Conservation (phyloP, 2,888 invertebrate genomes). For the Ichneumoninae sp. region DNA sequence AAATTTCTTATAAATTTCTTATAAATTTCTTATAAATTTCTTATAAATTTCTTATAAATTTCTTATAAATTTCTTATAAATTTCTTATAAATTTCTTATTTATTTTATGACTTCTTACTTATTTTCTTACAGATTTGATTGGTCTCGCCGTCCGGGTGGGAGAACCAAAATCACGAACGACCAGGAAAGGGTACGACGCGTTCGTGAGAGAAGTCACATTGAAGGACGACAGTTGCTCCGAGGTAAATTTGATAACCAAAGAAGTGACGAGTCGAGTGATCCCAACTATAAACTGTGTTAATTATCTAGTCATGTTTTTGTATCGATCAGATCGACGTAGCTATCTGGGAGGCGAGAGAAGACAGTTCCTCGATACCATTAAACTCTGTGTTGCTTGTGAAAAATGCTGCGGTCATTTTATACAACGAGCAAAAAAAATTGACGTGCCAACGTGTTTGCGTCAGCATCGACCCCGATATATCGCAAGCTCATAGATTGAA, state of each 20-base stretch:
- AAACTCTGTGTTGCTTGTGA: not conserved
- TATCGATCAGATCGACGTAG: not conserved
- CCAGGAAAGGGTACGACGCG: not conserved
- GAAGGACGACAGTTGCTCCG: not conserved
- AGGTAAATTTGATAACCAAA: not conserved
- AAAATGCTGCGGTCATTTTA: not conserved
- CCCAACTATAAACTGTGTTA: not conserved
- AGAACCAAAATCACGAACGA: not conserved
- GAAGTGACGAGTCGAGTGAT: not conserved
- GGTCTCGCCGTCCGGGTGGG: not conserved
- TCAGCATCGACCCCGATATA: not conserved
- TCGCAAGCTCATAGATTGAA: not conserved
- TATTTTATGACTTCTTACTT: too few relatives aligned
- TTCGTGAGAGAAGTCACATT: not conserved
- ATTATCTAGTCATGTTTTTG: not conserved
- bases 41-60: too few relatives aligned
- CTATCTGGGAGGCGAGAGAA: not conserved
- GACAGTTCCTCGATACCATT: not conserved
- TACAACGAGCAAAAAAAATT: not conserved
- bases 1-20: too few relatives aligned
- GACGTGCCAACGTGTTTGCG: not conserved
- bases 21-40: too few relatives aligned
- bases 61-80: too few relatives aligned
- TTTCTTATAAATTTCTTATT: too few relatives aligned
- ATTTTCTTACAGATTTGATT: conserved; percentile 8